Conservation (phyloP, 2,888 invertebrate genomes). For the Drosophila testacea region DNA sequence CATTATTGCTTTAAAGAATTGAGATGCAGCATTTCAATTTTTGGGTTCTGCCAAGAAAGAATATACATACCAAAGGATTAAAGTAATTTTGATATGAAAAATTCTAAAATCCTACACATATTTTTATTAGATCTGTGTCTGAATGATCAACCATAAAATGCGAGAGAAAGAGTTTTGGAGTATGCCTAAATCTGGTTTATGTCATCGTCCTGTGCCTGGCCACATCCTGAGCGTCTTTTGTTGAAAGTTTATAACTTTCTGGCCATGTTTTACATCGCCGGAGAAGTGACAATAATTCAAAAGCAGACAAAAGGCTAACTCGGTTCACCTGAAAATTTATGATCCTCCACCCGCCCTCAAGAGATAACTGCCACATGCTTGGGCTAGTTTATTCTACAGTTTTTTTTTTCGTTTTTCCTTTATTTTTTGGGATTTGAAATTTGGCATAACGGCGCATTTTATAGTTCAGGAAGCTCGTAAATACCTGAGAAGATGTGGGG, state of each 20-base stretch:
- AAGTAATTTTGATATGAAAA: constrained; percentile 70
- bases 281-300: constrained; percentile 75
- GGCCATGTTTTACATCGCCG: constrained; percentile 47
- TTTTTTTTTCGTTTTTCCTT: constrained; percentile 21
- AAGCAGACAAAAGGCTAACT: constrained; percentile 65
- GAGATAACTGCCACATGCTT: constrained; percentile 20
- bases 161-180: background rate
- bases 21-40: too few relatives aligned
- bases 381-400: background rate
- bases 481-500: constrained; percentile 53
- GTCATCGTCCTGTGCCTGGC: constrained; percentile 17
- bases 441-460: constrained; percentile 58
- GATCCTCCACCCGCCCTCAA: constrained; percentile 24
- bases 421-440: constrained; percentile 29
- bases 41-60: too few relatives aligned
- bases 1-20: too few relatives aligned
- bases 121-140: constrained; percentile 52
- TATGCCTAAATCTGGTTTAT: constrained; percentile 26
- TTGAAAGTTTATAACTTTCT: constrained; percentile 53
- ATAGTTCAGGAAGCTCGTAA: constrained; percentile 69
- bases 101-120: constrained; percentile 62
- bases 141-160: constrained; percentile 48
- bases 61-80: constrained; percentile 48
- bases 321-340: constrained; percentile 75
- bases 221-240: constrained; percentile 49